These are phyloP conservation scores for Polyommatus iphigenia DNA, from an alignment of 2,888 invertebrate genomes.

Conservation along the genomic window DNA sequence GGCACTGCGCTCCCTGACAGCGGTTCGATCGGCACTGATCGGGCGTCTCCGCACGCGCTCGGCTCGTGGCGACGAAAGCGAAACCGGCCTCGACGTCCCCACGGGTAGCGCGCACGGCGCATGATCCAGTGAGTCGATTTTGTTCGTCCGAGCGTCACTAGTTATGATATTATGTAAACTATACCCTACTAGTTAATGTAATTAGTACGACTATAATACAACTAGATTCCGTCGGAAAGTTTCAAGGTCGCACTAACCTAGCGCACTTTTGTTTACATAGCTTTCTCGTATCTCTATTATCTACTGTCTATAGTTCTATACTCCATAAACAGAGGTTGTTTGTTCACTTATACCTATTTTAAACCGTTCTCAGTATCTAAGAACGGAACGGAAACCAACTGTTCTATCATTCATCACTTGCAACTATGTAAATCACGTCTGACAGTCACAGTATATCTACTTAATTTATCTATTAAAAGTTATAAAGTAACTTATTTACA, in stretches of 20 bases:
- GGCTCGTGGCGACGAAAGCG: constrained; percentile 38
- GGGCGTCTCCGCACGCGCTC: constrained; percentile 61
- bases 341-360: not conserved
- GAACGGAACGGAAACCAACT: not conserved
- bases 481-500: no score
- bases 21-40: constrained; percentile 69
- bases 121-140: constrained; percentile 51
- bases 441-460: no score
- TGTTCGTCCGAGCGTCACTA: constrained; percentile 27
- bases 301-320: not conserved
- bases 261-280: not conserved
- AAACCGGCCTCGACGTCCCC: constrained; percentile 49
- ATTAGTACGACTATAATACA: constrained; percentile 21
- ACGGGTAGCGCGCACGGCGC: constrained; percentile 49
- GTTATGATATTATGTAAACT: not conserved
- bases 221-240: not conserved
- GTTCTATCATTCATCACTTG: no score
- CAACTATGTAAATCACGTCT: no score
- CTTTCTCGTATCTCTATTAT: not conserved
- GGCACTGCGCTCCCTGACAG: constrained; percentile 60
- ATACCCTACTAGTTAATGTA: constrained; percentile 20
- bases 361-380: not conserved
- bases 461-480: no score
- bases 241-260: constrained; percentile 25
- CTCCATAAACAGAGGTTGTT: not conserved